phyloP scores from a whole-genome alignment of 2,113 vertebrate species.

The Burhinus oedicnemus region DNA sequence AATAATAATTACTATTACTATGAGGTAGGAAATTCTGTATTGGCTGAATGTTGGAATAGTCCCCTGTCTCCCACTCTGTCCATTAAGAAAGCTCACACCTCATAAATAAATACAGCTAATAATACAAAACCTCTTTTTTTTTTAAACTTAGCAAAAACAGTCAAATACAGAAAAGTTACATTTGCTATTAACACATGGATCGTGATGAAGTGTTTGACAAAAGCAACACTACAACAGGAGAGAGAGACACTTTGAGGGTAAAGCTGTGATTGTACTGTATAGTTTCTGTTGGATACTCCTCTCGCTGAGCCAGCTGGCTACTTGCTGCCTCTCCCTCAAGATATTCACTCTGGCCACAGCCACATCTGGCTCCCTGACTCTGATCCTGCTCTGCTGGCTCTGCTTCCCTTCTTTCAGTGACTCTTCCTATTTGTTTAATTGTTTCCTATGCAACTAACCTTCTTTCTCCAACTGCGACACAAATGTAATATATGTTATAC shows the following conservation, averaged over 20 bases:
- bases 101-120: conserved; percentile 39
- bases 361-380: neutral
- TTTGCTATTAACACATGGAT: neutral
- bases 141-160: neutral
- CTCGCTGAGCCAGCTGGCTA: neutral
- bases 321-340: neutral
- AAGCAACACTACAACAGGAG: neutral
- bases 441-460: neutral
- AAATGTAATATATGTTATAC: neutral
- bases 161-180: neutral
- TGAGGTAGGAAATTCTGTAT: neutral
- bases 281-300: neutral
- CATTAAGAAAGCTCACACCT: neutral
- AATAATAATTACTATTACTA: neutral
- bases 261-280: neutral
- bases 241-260: neutral
- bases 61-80: neutral
- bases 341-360: neutral
- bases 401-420: neutral
- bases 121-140: neutral
- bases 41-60: neutral
- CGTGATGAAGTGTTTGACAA: neutral
- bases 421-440: neutral
- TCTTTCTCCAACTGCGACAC: neutral
- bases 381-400: neutral